Evolutionary conservation across 2,888 invertebrate genomes (phyloP).

Genomic region (Thecocarcelia acutangulata): DNA sequence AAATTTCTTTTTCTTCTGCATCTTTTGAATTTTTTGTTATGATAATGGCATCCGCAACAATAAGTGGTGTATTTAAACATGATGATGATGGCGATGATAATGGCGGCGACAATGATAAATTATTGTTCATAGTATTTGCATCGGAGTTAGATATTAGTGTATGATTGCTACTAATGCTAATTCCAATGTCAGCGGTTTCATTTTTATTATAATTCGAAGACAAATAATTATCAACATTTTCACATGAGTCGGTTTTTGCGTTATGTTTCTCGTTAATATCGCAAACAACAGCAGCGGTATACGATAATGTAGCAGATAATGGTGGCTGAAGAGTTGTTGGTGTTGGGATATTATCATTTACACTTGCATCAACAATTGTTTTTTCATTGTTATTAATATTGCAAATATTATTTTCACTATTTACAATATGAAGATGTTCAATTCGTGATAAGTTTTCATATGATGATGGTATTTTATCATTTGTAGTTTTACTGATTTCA

Average conservation of each 20-base stretch:
- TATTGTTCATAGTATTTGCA: slow-evolving; percentile 45
- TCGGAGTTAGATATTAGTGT: slow-evolving; percentile 38
- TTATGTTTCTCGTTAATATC: slow-evolving; percentile 42
- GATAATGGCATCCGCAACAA: slow-evolving; percentile 66
- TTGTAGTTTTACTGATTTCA: slow-evolving; percentile 74
- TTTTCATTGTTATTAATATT: slow-evolving; percentile 49
- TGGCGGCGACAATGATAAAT: slow-evolving; percentile 49
- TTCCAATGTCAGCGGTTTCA: slow-evolving; percentile 43
- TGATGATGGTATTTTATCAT: slow-evolving; percentile 64
- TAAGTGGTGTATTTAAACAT: slow-evolving; percentile 59
- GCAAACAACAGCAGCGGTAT: slow-evolving; percentile 43
- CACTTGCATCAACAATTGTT: slow-evolving; percentile 54
- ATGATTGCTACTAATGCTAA: slow-evolving; percentile 54
- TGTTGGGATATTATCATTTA: slow-evolving; percentile 59
- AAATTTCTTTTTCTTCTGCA: slow-evolving; percentile 72
- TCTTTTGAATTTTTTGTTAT: slow-evolving; percentile 65
- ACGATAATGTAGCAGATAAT: slow-evolving; percentile 39
- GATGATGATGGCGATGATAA: slow-evolving; percentile 41
- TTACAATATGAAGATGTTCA: slow-evolving; percentile 54
- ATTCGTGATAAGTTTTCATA: slow-evolving; percentile 53
- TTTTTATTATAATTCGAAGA: slow-evolving; percentile 45
- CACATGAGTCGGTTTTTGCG: slow-evolving; percentile 28
- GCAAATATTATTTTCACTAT: slow-evolving; percentile 44
- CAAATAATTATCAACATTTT: slow-evolving; percentile 51
- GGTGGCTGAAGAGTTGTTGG: slow-evolving; percentile 37